Evolutionary conservation across 2,113 vertebrate species (phyloP), one percentile per base, ranked within the genome.

Genomic region (Pachycephala philippinensis): DNA sequence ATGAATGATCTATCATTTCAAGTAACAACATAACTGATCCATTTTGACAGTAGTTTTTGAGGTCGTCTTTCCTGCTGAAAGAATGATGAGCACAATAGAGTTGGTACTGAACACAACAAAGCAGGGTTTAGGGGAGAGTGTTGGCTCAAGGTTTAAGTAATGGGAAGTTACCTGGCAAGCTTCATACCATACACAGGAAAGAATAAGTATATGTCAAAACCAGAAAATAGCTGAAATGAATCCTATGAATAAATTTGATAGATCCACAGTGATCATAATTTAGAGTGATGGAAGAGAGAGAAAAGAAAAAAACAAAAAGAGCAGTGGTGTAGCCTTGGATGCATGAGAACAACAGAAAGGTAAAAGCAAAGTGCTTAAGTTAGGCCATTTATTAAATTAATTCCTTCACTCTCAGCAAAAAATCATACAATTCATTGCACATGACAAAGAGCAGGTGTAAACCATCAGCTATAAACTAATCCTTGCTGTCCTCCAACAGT

Each of bases 1-100:
- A 94, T 79, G 94, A 96, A 72, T 84, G 75, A 82, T 78, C 75
- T 87, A 84, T 96, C 72, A 35, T 76, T 94, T 96, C 89, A 78
- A 87, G 87, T 88, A 90, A 69, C 21, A 35, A 85, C 63, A 57
- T 30, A 74, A 95, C 7, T 19, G 89, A 84, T 93, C 40, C 5
- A 1, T 95, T 96, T 89, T 84, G 89, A 88, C 75, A 21, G 70
- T 94, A 91, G 50, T 68, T 77, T 82, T 63, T 82, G 57, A 56
- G 40, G 49, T 79, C 39, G 16, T 30, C 45, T 79, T 69, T 90
- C 44, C 72, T 77, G 64, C 66, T 76, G 80, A 35, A 57, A 83
- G 40, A n/a, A 27, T 39, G 52, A 84, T 72, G 78, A 90, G 59
- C 11, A 11, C 63, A 37, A 8, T 21, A 30, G 45, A 54, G 74